Evolutionary conservation across 2,113 vertebrate species (phyloP), one percentile per base, ranked within the genome.

Genomic region (Muntiacus reevesi): DNA sequence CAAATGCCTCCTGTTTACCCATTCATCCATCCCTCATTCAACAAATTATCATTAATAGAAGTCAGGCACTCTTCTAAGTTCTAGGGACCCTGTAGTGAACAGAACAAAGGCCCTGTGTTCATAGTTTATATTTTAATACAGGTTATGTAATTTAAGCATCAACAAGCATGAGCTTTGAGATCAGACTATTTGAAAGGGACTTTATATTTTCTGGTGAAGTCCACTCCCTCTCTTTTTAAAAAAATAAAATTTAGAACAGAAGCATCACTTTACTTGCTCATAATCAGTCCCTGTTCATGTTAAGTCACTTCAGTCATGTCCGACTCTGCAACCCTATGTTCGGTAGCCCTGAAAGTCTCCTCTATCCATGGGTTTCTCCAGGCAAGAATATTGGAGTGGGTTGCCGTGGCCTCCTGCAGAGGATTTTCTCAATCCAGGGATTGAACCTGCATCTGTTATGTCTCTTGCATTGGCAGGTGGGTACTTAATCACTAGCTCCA

Each of bases 151-250:
- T 40, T 87, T 40, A 84, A 79, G 50, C 7, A 60, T n/a, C 55
- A 81, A 84, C 5, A 88, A 91, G 52, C 23, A 62, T 47, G 64
- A 88, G 14, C 28, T 85, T 33, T 43, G 28, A 50, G n/a, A 89
- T 90, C 9, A n/a, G 33, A 55, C 78, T 23, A 89, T 83, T 74
- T 89, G 50, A 83, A 95, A 84, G 17, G 2, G 30, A 84, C 5
- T 87, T 85, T 55, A 17, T 67, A 83, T 83, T 94, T 94, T 94
- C 84, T 97, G 27, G 27, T 52, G 60, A 86, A 89, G 30, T n/a
- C 14, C 4, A 8, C 28, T 15, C 3, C 21, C 2, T 9, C 6
- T 47, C 11, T 33, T 33, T 81, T 67, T 52, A 23, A 67, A 86
- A 52, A 78, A 86, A 50, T 11, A 19, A 94, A 71, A 21, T 54